phyloP scores from a whole-genome alignment of 2,888 invertebrate species.

The Epinotia nisella region DNA sequence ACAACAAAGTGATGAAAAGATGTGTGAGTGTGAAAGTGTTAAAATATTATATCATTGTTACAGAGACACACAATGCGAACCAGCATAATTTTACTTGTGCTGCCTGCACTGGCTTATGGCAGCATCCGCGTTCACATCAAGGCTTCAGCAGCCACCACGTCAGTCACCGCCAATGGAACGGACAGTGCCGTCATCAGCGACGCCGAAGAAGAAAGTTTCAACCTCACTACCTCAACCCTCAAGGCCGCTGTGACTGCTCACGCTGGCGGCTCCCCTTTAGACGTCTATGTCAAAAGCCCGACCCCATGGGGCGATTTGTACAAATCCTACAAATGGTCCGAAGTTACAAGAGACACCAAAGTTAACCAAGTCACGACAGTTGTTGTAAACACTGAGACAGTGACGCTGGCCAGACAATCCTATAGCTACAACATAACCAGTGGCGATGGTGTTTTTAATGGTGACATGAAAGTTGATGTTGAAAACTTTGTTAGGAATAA shows the following conservation, averaged over 20 bases:
- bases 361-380: neutral
- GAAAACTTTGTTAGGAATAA: neutral
- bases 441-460: neutral
- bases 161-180: neutral
- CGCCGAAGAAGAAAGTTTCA: conserved; percentile 1
- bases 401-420: neutral
- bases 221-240: neutral
- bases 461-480: neutral
- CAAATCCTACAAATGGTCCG: conserved; percentile 17
- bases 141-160: neutral
- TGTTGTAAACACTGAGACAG: neutral
- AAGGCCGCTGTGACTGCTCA: neutral
- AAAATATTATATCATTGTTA: neutral
- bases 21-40: too few species aligned
- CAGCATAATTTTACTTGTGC: conserved; percentile 10
- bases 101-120: conserved; percentile 19
- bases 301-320: conserved; percentile 34
- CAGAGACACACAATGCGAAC: conserved; percentile 21
- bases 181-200: conserved; percentile 8
- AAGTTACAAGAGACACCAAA: conserved; percentile 19
- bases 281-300: conserved; percentile 22
- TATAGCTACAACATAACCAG: neutral
- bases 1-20: too few species aligned
- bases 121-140: conserved; percentile 16
- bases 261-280: neutral